Evolutionary conservation across 2,113 vertebrate species (phyloP), one percentile per base, ranked within the genome.

Genomic region (Pluvianellus socialis): DNA sequence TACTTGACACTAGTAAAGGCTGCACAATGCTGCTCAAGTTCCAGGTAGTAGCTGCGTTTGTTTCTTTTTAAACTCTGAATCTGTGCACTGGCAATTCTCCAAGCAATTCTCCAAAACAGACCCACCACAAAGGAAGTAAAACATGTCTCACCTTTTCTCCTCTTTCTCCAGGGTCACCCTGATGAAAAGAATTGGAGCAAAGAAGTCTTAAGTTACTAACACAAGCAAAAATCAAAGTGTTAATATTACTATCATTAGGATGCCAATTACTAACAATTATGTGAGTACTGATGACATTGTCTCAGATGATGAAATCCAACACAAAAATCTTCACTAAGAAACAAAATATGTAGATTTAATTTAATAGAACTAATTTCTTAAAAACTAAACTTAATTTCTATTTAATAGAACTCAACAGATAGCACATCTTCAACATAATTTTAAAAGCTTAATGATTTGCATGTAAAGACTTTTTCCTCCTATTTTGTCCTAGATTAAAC

Each of bases 161-260:
- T 96, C 44, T 98, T 79, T 99, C 99, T 98, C 99, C 99, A 96
- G 98, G 98, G 96, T 99, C 99, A 96, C 99, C 99, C 99, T 99
- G 97, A 97, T 92, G 40, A 98, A 98, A 98, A 95, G 50, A 95
- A 94, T 62, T 67, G 73, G 83, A 85, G 66, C 18, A 94, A 88
- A 95, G 56, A 89, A 90, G 76, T 47, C 0, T 0, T 68, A 81
- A 94, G 7, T 95, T 91, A 95, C 21, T 73, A 79, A 89, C 15
- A 86, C 19, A 52, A 79, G 8, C 17, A 85, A 79, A 92, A 71
- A 30, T 44, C 11, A 32, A 53, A 89, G 16, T 21, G 14, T 47
- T 52, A 75, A 4, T 30, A 12, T 47, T 55, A 63, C 21, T 42
- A 27, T n/a, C 15, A 35, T 56, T 50, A 89, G 12, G 15, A 65